A percentile compares a stretch with the other conserved stretches of the same genome.
Conservation (phyloP, 2,888 invertebrate species). For the Chalcis sispes region DNA sequence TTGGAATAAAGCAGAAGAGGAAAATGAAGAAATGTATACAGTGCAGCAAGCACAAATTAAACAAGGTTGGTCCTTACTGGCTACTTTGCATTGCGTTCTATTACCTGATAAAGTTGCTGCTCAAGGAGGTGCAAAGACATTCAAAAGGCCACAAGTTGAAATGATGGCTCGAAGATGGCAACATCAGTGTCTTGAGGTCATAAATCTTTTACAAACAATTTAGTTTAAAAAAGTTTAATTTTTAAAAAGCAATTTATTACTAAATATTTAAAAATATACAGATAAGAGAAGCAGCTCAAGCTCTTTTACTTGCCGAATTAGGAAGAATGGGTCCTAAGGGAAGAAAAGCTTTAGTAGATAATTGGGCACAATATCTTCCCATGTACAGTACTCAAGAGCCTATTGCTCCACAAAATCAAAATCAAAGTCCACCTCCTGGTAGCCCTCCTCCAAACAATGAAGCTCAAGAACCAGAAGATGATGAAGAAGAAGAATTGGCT, state of each 20-base stretch:
- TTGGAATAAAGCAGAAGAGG: slow-evolving; percentile 86
- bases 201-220: neutral
- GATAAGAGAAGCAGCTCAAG: slow-evolving; percentile 96
- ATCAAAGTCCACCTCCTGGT: slow-evolving; percentile 74
- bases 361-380: slow-evolving; percentile 97
- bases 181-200: slow-evolving; percentile 96
- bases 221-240: neutral
- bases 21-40: slow-evolving; percentile 88
- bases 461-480: slow-evolving; percentile 82
- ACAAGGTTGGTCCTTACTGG: slow-evolving; percentile 97
- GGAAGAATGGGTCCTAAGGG: slow-evolving; percentile 92
- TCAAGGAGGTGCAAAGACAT: slow-evolving; percentile 83
- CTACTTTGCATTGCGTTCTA: slow-evolving; percentile 96
- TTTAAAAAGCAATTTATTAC: neutral
- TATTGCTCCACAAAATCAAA: slow-evolving; percentile 82
- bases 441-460: slow-evolving; percentile 69
- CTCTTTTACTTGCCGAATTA: slow-evolving; percentile 94
- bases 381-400: slow-evolving; percentile 89
- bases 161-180: slow-evolving; percentile 99
- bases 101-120: slow-evolving; percentile 93
- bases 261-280: slow-evolving; percentile 63
- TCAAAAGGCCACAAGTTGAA: slow-evolving; percentile 97
- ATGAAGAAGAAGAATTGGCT: slow-evolving; percentile 87
- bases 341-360: slow-evolving; percentile 93
- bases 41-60: slow-evolving; percentile 95